phyloP scores from a whole-genome alignment of 2,797 vertebrate species.

The Stomatorhinus walkeri region DNA sequence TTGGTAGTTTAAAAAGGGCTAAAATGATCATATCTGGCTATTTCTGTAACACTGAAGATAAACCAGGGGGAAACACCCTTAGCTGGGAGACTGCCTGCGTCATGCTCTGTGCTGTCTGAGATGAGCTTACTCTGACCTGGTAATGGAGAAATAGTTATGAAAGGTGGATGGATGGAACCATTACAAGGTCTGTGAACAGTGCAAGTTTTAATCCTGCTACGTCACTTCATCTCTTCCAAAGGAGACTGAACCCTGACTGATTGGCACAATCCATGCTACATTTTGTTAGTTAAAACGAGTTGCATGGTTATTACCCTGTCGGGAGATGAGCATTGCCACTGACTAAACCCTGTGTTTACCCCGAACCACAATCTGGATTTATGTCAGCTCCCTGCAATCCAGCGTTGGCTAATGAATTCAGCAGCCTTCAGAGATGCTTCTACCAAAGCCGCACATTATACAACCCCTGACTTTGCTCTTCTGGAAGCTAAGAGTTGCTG shows the following conservation, averaged over 20 bases:
- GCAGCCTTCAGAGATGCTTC: neutral
- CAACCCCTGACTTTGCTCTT: neutral
- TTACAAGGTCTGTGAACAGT: neutral
- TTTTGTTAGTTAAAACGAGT: neutral
- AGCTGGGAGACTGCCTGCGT: neutral
- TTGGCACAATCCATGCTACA: neutral
- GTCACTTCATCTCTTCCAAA: neutral
- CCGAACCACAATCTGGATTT: neutral
- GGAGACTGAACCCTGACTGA: neutral
- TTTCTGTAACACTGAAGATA: neutral
- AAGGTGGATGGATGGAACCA: neutral
- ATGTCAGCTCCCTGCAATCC: constrained; percentile 1
- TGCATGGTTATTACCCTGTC: neutral
- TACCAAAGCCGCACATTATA: neutral
- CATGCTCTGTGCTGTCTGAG: neutral
- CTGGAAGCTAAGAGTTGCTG: neutral
- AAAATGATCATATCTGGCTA: neutral
- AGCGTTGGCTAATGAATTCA: neutral
- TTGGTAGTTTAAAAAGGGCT: neutral
- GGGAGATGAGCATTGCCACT: neutral
- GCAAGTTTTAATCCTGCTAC: neutral
- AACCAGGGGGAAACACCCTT: neutral
- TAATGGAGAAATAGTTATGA: neutral
- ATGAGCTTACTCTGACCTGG: neutral
- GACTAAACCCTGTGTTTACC: constrained; percentile 3